A percentile compares a stretch with the other conserved stretches of the same genome.
These are phyloP conservation scores for Dunckerocampus dactyliophorus DNA, from an alignment of 2,113 vertebrate genomes.

Conservation along the genomic window DNA sequence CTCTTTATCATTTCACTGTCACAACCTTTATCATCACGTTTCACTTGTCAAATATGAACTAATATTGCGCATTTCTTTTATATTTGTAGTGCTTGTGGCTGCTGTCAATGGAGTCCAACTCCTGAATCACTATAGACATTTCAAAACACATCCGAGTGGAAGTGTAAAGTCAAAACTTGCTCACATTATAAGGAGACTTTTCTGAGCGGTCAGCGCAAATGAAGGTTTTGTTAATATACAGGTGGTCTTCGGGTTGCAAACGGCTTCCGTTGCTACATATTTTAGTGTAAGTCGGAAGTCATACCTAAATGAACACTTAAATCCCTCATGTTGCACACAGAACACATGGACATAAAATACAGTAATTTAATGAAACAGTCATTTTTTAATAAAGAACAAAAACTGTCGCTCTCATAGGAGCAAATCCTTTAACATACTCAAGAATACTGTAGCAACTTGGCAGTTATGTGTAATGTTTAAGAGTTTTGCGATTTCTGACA, in stretches of 20 bases:
- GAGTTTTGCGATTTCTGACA: no score
- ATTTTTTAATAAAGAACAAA: no score
- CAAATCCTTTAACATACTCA: no score
- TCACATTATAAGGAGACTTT: no score
- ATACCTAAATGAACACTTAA: no score
- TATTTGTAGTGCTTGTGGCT: slow-evolving; percentile 3
- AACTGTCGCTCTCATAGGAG: no score
- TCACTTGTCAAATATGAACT: slow-evolving; percentile 1
- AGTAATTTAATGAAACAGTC: no score
- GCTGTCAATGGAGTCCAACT: slow-evolving; percentile 1
- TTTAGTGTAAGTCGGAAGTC: no score
- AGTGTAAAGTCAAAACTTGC: background rate
- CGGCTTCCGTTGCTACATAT: background rate
- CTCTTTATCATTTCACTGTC: slow-evolving; percentile 13
- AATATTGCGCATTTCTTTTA: slow-evolving; percentile 15
- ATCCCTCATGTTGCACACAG: no score
- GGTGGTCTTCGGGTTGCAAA: background rate
- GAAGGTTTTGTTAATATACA: background rate
- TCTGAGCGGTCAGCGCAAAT: background rate
- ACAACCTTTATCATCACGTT: slow-evolving; percentile 9
- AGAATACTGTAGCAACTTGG: no score
- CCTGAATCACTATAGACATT: slow-evolving; percentile 10
- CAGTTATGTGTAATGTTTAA: no score
- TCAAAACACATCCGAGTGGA: background rate
- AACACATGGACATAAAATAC: no score